Percentiles rank a stretch among this genome's conserved stretches.
phyloP scores from a whole-genome alignment of 2,888 invertebrate species.

The Sarcophaga variegata region DNA sequence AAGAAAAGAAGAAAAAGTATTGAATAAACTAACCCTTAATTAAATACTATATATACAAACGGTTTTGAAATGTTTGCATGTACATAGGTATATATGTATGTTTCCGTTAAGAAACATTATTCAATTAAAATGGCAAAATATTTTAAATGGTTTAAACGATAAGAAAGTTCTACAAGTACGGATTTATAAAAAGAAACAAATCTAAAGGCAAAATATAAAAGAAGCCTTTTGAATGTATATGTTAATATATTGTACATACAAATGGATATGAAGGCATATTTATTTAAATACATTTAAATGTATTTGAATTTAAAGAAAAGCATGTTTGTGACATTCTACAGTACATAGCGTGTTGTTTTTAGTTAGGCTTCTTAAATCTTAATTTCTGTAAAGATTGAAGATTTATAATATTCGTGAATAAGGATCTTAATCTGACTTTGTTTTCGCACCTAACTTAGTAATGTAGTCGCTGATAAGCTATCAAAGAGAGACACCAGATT shows the following conservation, averaged over 20 bases:
- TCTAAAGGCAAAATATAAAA: conserved; percentile 2
- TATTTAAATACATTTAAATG: neutral
- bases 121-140: conserved; percentile 67
- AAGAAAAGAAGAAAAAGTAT: conserved; percentile 45
- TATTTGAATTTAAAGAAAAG: no score
- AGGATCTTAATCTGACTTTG: no score
- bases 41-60: conserved; percentile 4
- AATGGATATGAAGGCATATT: neutral
- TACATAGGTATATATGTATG: neutral
- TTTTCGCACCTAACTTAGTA: no score
- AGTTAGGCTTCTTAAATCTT: no score
- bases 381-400: no score
- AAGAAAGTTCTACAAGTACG: conserved; percentile 36
- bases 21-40: conserved; percentile 60
- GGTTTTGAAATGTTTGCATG: neutral
- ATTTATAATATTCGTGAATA: no score
- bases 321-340: no score
- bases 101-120: conserved; percentile 22
- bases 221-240: conserved; percentile 57
- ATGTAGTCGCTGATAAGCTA: no score
- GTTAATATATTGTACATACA: conserved; percentile 31
- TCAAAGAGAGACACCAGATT: no score
- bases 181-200: conserved; percentile 36
- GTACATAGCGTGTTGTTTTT: no score
- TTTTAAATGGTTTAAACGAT: conserved; percentile 45